These are phyloP conservation scores for Planiliza haematocheilus DNA, from an alignment of 2,113 vertebrate species.

Conservation along the genomic window DNA sequence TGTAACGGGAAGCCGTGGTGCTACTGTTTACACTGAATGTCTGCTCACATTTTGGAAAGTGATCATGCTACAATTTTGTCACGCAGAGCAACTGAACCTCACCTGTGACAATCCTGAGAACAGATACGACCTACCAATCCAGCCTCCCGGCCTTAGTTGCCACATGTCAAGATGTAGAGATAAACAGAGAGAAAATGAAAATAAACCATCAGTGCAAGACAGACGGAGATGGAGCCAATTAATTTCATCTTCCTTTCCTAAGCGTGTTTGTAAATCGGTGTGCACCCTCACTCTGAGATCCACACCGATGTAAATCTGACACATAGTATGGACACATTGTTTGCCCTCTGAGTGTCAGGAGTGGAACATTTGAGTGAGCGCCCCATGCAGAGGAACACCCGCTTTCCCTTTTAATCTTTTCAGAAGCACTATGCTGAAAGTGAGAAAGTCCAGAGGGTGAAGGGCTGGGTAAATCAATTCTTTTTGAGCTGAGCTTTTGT, in stretches of 20 bases:
- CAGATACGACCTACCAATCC: too few relatives aligned
- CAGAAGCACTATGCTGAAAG: slow-evolving; percentile 13
- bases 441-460: slow-evolving; percentile 25
- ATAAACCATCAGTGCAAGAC: too few relatives aligned
- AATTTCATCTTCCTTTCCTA: too few relatives aligned
- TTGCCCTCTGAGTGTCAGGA: neutral
- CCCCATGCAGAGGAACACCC: too few relatives aligned
- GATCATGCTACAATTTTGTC: neutral
- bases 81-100: neutral
- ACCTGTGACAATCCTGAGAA: neutral
- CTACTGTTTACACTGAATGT: neutral
- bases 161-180: too few relatives aligned
- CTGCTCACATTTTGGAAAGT: slow-evolving; percentile 5
- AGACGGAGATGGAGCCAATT: too few relatives aligned
- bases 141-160: too few relatives aligned
- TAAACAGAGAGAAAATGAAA: too few relatives aligned
- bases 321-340: neutral
- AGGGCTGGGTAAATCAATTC: slow-evolving; percentile 36
- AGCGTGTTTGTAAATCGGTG: neutral
- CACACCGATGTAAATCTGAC: slow-evolving; percentile 5
- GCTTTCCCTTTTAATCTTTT: neutral
- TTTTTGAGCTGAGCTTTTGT: slow-evolving; percentile 40
- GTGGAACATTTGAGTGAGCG: slow-evolving; percentile 19
- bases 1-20: neutral
- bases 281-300: neutral